These are phyloP conservation scores for Philhelius pedissequus DNA, from an alignment of 2,888 invertebrate species.

Conservation along the genomic window DNA sequence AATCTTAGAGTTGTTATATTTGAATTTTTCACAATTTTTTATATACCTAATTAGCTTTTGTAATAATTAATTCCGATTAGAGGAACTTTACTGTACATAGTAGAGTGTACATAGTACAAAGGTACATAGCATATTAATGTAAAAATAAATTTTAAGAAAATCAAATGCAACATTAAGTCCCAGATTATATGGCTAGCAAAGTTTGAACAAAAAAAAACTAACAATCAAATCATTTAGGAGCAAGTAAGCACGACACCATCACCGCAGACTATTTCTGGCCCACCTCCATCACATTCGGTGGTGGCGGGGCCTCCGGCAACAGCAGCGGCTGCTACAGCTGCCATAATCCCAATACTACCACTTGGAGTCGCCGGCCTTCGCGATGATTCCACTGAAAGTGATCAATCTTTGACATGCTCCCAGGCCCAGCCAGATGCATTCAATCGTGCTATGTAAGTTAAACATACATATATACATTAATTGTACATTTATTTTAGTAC, in stretches of 20 bases:
- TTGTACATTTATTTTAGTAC: background rate
- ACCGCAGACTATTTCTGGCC: slow-evolving; percentile 75
- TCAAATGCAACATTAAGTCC: background rate
- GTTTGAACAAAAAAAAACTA: background rate
- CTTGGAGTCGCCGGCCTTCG: slow-evolving; percentile 79
- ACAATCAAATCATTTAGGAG: slow-evolving; percentile 71
- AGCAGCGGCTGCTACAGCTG: slow-evolving; percentile 79
- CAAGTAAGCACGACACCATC: slow-evolving; percentile 78
- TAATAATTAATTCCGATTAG: too few relatives aligned
- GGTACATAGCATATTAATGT: too few relatives aligned
- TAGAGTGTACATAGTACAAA: too few relatives aligned
- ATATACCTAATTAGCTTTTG: too few relatives aligned
- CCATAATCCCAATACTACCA: slow-evolving; percentile 78
- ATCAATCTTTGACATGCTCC: slow-evolving; percentile 79
- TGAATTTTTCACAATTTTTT: too few relatives aligned
- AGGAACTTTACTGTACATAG: too few relatives aligned
- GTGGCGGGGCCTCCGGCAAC: slow-evolving; percentile 79
- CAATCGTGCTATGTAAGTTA: slow-evolving; percentile 78
- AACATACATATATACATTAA: too few relatives aligned
- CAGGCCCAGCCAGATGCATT: slow-evolving; percentile 78
- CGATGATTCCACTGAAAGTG: slow-evolving; percentile 79
- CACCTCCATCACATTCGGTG: slow-evolving; percentile 75
- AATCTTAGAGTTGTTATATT: too few relatives aligned
- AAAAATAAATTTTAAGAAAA: too few relatives aligned
- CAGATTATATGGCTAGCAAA: background rate